Base-by-base conservation (phyloP, 2,888 invertebrate genomes). In the Phasia obesa region DNA sequence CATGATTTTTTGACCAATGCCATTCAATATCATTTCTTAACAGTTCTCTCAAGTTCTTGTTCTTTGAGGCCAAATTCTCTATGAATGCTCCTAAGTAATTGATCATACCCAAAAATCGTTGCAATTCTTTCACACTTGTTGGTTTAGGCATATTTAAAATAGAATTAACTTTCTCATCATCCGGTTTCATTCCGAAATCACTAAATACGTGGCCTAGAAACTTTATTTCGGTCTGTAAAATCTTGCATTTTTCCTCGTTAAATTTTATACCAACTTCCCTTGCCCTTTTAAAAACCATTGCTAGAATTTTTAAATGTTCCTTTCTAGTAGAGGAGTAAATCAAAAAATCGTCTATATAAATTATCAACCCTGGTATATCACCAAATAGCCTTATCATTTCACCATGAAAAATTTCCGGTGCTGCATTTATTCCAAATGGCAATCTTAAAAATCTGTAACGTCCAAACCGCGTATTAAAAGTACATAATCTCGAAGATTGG, bases 381-480 rank as follows among this genome's bases (percentile, higher is more conserved):
- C 74, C 51, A 55, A 85, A 84, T 19, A 81, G 25, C 55, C 27
- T 83, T 4, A 77, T 35, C 62, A 84, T 84, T 51, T 78, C 76
- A 2, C 47, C 67, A 35, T 84, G 84, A 53, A 84, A 83, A 49
- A 84, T 78, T 64, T 84, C 80, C 0, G 82, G 71, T 2, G 78
- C 84, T 13, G 71, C 78, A 38, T 78, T 83, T 17, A 85, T 84
- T 7, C 83, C 83, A 53, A 84, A 84, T 21, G 85, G 84, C 25
- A 85, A 38, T 17, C 79, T 69, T 11, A 82, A 53, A 80, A 86
- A 86, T 13, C 74, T 17, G 51, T 78, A 86, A 17, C 85, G 80
- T 4, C 86, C 86, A 76, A 84, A 87, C 0, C 85, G 85, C 7
- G 86, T 86, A 25, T 80, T 84, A 47, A 87, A 86, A 2, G 85